Base-by-base conservation (phyloP, 2,888 invertebrate species). In the Selenia dentaria region DNA sequence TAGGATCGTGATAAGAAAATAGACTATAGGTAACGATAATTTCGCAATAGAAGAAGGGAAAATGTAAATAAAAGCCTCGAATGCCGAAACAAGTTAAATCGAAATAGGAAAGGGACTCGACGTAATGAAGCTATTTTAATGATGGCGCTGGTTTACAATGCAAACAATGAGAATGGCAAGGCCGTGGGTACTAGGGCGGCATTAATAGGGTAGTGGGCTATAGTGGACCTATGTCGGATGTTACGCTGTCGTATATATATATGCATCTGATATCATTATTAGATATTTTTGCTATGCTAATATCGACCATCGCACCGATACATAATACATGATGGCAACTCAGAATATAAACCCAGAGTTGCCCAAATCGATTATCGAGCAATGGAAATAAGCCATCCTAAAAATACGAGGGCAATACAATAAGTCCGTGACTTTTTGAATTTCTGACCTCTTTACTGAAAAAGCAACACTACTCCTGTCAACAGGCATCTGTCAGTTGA, bases 1-100 rank as follows among this genome's bases (percentile, higher is more conserved):
- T 53, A 48, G 54, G 48, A 53, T 55, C 58, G 56, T 57, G 55
- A 62, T 56, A 59, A 54, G 50, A 49, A 29, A 48, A 47, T 34
- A 38, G 38, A 49, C 42, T 29, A 38, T 34, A 48, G 45, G 32
- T 34, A 46, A 44, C 44, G 47, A 34, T 25, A n/a, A 10, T 51
- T 46, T 37, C 37, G 38, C 38, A 57, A 50, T 43, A 44, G 36
- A 38, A 40, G 20, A 14, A 51, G 37, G 29, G 40, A 51, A 49
- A 44, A 49, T 44, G 29, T 43, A 36, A 33, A 46, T 49, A 45
- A 42, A 53, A 43, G 24, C 48, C 41, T 56, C n/a, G n/a, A 40
- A 53, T 45, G 38, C 45, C 43, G 28, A 38, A 14, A 28, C 28
- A 45, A 52, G 31, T 40, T 40, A 32, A 46, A 46, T 31, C 31